These are phyloP conservation scores for Heterotilapia buettikoferi DNA, from an alignment of 2,113 vertebrate species.

Conservation along the genomic window DNA sequence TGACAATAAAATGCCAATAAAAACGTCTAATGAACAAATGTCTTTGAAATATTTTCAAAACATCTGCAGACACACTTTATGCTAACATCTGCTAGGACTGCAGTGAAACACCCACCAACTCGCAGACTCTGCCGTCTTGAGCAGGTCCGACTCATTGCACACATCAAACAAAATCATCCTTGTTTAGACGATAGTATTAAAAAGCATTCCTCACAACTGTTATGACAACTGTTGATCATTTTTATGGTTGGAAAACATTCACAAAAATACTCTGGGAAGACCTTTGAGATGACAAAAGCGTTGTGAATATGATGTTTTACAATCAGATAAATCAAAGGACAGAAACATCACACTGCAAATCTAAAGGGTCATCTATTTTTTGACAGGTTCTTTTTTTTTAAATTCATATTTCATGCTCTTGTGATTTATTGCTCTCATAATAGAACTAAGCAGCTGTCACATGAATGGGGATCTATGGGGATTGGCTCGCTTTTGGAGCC, in stretches of 20 bases:
- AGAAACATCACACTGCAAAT: background rate
- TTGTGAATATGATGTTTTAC: background rate
- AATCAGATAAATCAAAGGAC: background rate
- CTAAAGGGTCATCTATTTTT: background rate
- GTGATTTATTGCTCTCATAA: background rate
- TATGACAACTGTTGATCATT: constrained; percentile 40
- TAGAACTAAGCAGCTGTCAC: background rate
- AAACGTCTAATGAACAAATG: constrained; percentile 13
- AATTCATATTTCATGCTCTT: background rate
- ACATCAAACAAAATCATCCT: constrained; percentile 51
- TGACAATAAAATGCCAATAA: background rate
- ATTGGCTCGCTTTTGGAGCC: background rate
- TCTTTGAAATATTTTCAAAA: constrained; percentile 39
- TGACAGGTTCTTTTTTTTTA: background rate
- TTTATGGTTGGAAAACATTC: background rate
- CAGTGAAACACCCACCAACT: constrained; percentile 26
- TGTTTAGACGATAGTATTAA: constrained; percentile 27
- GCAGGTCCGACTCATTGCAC: constrained; percentile 54
- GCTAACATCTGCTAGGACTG: constrained; percentile 46
- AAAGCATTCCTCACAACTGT: constrained; percentile 41
- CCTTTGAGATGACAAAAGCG: background rate
- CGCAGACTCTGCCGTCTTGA: constrained; percentile 42
- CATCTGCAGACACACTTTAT: constrained; percentile 49
- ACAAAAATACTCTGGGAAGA: background rate
- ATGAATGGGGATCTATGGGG: background rate